Conservation (phyloP, 2,797 vertebrate genomes). For the Spea hammondii region DNA sequence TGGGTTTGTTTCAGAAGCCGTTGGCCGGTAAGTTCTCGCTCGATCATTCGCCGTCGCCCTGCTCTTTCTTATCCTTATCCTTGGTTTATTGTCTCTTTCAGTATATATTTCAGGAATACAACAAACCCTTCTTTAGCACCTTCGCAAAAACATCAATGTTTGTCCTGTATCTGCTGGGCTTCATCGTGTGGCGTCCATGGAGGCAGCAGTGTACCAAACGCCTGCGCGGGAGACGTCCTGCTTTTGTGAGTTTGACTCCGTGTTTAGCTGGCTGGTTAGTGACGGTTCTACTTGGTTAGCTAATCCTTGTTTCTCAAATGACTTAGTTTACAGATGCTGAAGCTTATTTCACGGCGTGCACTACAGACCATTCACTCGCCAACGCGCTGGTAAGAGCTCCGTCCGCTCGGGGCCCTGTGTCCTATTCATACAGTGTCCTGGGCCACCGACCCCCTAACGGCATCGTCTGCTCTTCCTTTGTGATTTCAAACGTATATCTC, state of each 20-base stretch:
- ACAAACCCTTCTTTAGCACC: conserved; percentile 97
- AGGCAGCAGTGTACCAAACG: conserved; percentile 86
- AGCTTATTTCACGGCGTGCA: conserved; percentile 83
- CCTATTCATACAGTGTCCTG: background rate
- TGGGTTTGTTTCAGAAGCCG: background rate
- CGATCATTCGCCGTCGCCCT: background rate
- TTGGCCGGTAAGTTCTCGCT: background rate
- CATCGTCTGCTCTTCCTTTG: background rate
- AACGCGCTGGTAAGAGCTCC: conserved; percentile 81
- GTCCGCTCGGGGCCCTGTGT: background rate
- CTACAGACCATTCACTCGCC: conserved; percentile 77
- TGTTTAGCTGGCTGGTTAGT: background rate
- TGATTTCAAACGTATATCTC: too few relatives aligned
- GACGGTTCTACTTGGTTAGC: background rate
- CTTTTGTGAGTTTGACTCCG: conserved; percentile 78
- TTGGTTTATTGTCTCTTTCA: conserved; percentile 59
- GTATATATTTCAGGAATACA: conserved; percentile 96
- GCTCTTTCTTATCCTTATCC: background rate
- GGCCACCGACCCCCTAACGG: background rate
- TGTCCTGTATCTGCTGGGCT: conserved; percentile 90
- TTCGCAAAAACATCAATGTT: conserved; percentile 98
- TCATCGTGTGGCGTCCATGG: conserved; percentile 95
- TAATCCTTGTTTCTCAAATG: background rate
- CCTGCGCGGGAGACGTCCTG: conserved; percentile 75
- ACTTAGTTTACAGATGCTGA: conserved; percentile 89